Conservation (phyloP, 2,888 invertebrate genomes). For the Brachypterus glaber region DNA sequence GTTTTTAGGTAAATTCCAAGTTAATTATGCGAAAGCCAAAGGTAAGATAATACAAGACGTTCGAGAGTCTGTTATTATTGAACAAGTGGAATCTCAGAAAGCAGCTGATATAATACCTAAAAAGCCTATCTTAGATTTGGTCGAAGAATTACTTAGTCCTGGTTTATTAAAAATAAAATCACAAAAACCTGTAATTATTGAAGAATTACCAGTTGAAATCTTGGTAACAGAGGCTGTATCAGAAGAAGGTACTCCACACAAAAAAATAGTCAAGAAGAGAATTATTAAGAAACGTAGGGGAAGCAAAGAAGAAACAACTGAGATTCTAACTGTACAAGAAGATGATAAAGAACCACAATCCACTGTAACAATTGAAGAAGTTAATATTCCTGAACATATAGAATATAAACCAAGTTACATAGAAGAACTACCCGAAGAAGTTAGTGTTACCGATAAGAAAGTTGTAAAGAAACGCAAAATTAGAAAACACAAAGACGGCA, state of each 20-base stretch:
- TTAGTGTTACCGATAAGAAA: slow-evolving; percentile 21
- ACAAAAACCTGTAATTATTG: slow-evolving; percentile 21
- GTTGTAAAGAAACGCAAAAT: slow-evolving; percentile 38
- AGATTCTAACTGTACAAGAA: slow-evolving; percentile 29
- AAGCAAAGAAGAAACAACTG: slow-evolving; percentile 34
- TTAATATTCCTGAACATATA: slow-evolving; percentile 25
- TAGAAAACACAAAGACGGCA: slow-evolving; percentile 38
- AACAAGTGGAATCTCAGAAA: slow-evolving; percentile 29
- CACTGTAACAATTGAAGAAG: slow-evolving; percentile 31
- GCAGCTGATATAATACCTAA: slow-evolving; percentile 10
- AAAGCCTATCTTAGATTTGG: slow-evolving; percentile 8
- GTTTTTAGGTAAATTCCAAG: slow-evolving; percentile 25
- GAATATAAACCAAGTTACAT: slow-evolving; percentile 12
- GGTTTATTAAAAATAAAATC: slow-evolving; percentile 3
- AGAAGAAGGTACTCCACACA: slow-evolving; percentile 25
- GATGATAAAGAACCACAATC: slow-evolving; percentile 40
- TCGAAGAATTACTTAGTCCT: slow-evolving; percentile 1
- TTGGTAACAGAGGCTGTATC: slow-evolving; percentile 30
- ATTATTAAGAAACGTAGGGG: slow-evolving; percentile 39
- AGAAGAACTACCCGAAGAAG: slow-evolving; percentile 19
- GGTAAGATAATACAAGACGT: slow-evolving; percentile 26
- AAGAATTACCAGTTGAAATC: slow-evolving; percentile 30
- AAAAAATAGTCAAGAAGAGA: slow-evolving; percentile 35
- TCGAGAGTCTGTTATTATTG: slow-evolving; percentile 27
- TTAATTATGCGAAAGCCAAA: slow-evolving; percentile 21